These are phyloP conservation scores for Crepidodera aurea DNA, from an alignment of 2,888 invertebrate species.

Conservation along the genomic window DNA sequence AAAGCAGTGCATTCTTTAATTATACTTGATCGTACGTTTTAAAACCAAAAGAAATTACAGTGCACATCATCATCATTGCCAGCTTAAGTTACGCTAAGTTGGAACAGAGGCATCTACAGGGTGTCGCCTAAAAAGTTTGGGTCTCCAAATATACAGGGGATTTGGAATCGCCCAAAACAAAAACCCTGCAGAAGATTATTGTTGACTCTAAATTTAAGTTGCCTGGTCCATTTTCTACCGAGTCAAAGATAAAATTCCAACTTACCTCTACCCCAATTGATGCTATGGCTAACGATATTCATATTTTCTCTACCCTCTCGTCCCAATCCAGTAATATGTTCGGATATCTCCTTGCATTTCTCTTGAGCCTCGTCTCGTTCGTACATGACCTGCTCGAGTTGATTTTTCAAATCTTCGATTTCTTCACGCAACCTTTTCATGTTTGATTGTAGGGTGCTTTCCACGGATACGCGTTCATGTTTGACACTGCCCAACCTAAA, in stretches of 20 bases:
- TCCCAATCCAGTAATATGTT: conserved; percentile 48
- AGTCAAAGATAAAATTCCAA: not conserved
- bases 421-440: conserved; percentile 42
- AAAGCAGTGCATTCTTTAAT: too few relatives aligned
- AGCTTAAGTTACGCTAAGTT: too few relatives aligned
- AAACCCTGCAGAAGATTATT: too few relatives aligned
- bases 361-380: conserved; percentile 44
- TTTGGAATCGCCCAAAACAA: too few relatives aligned
- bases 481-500: conserved; percentile 54
- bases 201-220: too few relatives aligned
- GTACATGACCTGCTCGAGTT: conserved; percentile 30
- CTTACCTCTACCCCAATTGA: conserved; percentile 48
- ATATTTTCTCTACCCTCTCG: conserved; percentile 42
- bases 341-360: conserved; percentile 48
- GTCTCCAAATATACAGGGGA: too few relatives aligned
- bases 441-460: conserved; percentile 37
- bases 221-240: too few relatives aligned
- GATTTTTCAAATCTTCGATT: conserved; percentile 38
- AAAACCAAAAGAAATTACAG: too few relatives aligned
- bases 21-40: too few relatives aligned
- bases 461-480: conserved; percentile 40
- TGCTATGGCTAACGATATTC: conserved; percentile 44
- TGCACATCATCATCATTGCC: too few relatives aligned
- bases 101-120: too few relatives aligned
- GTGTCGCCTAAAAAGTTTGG: too few relatives aligned